Conservation (phyloP, 2,888 invertebrate genomes). For the Ophion costatus region DNA sequence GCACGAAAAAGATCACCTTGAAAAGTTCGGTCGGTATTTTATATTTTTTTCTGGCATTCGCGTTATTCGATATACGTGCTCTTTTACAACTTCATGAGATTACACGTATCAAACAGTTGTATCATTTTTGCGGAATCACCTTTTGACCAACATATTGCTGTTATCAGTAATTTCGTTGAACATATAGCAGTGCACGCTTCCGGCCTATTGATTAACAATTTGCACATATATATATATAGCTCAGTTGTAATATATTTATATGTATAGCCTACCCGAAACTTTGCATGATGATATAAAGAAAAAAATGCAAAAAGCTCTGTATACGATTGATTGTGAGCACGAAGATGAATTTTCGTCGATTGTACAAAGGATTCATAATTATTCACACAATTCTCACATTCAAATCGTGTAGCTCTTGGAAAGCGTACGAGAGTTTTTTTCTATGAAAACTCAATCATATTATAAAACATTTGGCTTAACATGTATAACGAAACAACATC, state of each 20-base stretch:
- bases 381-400: slow-evolving; percentile 23
- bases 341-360: slow-evolving; percentile 32
- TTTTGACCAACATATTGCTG: neutral
- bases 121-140: neutral
- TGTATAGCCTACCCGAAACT: slow-evolving; percentile 74
- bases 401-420: slow-evolving; percentile 9
- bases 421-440: slow-evolving; percentile 2
- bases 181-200: slow-evolving; percentile 56
- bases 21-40: neutral
- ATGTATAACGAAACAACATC: slow-evolving; percentile 64
- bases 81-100: too few species aligned
- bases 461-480: slow-evolving; percentile 15
- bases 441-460: slow-evolving; percentile 39
- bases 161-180: slow-evolving; percentile 25
- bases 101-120: neutral
- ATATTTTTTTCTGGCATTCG: neutral
- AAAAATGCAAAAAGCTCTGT: slow-evolving; percentile 56
- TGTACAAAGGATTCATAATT: slow-evolving; percentile 20
- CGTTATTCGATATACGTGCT: neutral
- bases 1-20: neutral
- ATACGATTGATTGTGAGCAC: slow-evolving; percentile 63
- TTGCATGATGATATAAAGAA: slow-evolving; percentile 71
- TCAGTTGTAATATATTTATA: too few species aligned
- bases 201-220: slow-evolving; percentile 22
- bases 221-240: neutral